Conservation (phyloP, 2,113 vertebrate species). For the Hassar affinis region DNA sequence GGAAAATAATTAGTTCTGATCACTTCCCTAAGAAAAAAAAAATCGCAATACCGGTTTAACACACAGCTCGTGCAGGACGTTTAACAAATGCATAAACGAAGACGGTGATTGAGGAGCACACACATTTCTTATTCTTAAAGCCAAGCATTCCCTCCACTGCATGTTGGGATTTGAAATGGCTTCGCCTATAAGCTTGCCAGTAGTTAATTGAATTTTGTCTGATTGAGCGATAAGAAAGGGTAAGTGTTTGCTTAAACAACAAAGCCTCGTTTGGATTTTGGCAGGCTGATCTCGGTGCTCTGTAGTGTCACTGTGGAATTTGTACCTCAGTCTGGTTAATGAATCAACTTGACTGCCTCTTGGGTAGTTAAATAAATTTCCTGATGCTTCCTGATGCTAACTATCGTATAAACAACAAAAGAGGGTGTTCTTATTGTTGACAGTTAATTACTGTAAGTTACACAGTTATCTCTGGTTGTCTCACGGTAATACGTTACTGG, state of each 20-base stretch:
- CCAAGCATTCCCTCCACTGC: background rate
- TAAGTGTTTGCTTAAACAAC: background rate
- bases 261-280: background rate
- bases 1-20: conserved; percentile 20
- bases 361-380: conserved; percentile 1
- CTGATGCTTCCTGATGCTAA: background rate
- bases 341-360: conserved; percentile 12
- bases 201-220: background rate
- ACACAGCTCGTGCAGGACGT: background rate
- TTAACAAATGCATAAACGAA: background rate
- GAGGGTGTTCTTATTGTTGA: conserved; percentile 7
- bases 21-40: conserved; percentile 9
- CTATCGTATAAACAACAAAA: conserved; percentile 18
- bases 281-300: background rate
- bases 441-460: conserved; percentile 1
- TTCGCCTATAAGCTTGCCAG: conserved; percentile 6
- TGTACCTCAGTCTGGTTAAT: background rate
- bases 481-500: background rate
- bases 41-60: conserved; percentile 26
- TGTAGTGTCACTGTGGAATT: conserved; percentile 4
- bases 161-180: background rate
- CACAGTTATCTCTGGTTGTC: background rate
- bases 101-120: background rate
- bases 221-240: background rate
- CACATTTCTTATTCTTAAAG: conserved; percentile 5